These are phyloP conservation scores for Drosophila pegasa DNA, from an alignment of 2,888 invertebrate species.

Conservation along the genomic window DNA sequence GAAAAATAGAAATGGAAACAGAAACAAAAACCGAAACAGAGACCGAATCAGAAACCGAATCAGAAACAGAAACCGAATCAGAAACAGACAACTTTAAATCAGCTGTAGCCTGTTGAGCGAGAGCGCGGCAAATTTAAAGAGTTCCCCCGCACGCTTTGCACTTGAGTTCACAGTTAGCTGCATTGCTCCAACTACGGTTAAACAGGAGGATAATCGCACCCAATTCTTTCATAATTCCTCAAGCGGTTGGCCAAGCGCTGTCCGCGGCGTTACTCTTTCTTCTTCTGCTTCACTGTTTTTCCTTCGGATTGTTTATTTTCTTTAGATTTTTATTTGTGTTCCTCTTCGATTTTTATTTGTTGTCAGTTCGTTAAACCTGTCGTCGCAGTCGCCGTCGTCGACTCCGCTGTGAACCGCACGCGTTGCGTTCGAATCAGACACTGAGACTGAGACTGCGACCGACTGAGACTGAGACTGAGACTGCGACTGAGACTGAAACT, in stretches of 20 bases:
- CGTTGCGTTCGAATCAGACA: slow-evolving; percentile 59
- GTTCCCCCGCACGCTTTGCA: slow-evolving; percentile 10
- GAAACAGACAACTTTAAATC: slow-evolving; percentile 39
- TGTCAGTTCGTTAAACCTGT: slow-evolving; percentile 31
- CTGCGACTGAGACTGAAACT: slow-evolving; percentile 22
- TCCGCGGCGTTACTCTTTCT: slow-evolving; percentile 15
- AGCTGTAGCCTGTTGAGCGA: slow-evolving; percentile 62
- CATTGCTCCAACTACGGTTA: background rate
- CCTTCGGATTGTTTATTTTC: slow-evolving; percentile 38
- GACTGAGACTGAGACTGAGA: slow-evolving; percentile 15
- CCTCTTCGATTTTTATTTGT: slow-evolving; percentile 32
- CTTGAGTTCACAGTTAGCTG: slow-evolving; percentile 16
- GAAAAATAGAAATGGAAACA: slow-evolving; percentile 1
- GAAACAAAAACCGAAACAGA: slow-evolving; percentile 13
- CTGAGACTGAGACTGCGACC: slow-evolving; percentile 36
- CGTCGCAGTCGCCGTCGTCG: slow-evolving; percentile 25
- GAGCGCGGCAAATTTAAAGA: slow-evolving; percentile 50
- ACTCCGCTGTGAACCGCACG: slow-evolving; percentile 60
- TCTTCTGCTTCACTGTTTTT: slow-evolving; percentile 13
- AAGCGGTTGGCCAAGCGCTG: slow-evolving; percentile 30
- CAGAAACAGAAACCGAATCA: background rate
- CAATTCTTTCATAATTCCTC: slow-evolving; percentile 68
- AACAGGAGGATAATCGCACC: slow-evolving; percentile 50
- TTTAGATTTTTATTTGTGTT: slow-evolving; percentile 2
- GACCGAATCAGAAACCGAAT: background rate